Conservation (phyloP, 2,113 vertebrate species). For the Marcusenius ussheri region DNA sequence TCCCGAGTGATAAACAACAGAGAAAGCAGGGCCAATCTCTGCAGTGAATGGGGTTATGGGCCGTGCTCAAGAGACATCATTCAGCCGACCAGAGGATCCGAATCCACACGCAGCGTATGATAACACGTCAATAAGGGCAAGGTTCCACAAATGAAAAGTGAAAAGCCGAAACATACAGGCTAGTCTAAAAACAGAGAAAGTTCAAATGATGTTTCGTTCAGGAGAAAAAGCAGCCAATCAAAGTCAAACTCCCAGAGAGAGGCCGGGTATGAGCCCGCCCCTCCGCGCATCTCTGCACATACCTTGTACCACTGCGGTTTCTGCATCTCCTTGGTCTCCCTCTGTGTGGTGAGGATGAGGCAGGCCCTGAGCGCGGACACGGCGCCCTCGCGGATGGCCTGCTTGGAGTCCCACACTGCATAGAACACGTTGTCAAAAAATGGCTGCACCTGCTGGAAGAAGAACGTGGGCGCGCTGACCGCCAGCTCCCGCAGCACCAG, state of each 20-base stretch:
- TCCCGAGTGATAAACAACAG: neutral
- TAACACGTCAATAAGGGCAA: neutral
- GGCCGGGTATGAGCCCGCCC: neutral
- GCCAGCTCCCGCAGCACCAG: constrained; percentile 90
- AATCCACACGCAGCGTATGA: neutral
- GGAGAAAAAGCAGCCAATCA: neutral
- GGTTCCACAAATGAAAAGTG: neutral
- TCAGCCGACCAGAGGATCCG: neutral
- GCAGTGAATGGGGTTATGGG: neutral
- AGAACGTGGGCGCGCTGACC: constrained; percentile 94
- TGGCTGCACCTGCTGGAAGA: constrained; percentile 97
- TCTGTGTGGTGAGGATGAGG: constrained; percentile 92
- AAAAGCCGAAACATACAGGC: neutral
- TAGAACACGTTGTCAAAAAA: constrained; percentile 98
- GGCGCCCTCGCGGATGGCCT: constrained; percentile 91
- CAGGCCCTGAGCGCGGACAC: constrained; percentile 91
- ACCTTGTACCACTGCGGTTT: constrained; percentile 99
- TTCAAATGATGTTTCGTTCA: neutral
- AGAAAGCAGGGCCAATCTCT: neutral
- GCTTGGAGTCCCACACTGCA: constrained; percentile 96
- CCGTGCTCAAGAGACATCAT: neutral
- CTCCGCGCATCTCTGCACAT: constrained; percentile 30
- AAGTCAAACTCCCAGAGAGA: neutral
- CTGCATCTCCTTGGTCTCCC: constrained; percentile 98
- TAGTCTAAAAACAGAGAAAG: neutral